These are phyloP conservation scores for Melinaea menophilus DNA, from an alignment of 2,888 invertebrate genomes.

Conservation along the genomic window DNA sequence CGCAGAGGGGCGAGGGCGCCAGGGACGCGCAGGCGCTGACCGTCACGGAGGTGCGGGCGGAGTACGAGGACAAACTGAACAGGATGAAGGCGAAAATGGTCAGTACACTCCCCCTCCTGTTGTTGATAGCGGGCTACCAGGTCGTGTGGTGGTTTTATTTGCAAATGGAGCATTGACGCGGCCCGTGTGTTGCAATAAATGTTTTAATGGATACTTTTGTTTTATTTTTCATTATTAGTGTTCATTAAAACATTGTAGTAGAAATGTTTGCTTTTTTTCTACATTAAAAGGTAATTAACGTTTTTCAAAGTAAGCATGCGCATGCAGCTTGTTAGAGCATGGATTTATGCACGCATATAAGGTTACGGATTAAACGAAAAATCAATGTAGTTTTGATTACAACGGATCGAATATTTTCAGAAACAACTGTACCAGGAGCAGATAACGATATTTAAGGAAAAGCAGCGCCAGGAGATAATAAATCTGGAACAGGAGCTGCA, in stretches of 20 bases:
- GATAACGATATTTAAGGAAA: conserved; percentile 69
- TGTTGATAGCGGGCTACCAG: conserved; percentile 70
- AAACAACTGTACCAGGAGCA: conserved; percentile 81
- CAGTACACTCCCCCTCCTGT: conserved; percentile 74
- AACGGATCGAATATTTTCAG: conserved; percentile 50
- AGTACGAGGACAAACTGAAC: conserved; percentile 86
- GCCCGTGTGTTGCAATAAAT: conserved; percentile 52
- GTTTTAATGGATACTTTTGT: conserved; percentile 62
- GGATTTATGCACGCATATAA: too few species aligned
- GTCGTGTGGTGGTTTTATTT: conserved; percentile 73
- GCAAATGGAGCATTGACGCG: conserved; percentile 54
- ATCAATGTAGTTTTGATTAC: too few species aligned
- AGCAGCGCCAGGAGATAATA: conserved; percentile 74
- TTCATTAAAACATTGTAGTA: conserved; percentile 52
- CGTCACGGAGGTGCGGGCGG: conserved; percentile 77
- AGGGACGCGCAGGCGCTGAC: conserved; percentile 51
- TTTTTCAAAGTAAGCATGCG: conserved; percentile 38
- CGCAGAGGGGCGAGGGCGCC: conserved; percentile 49
- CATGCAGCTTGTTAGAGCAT: conserved; percentile 17
- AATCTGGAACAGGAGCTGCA: conserved; percentile 67
- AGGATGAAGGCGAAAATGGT: conserved; percentile 91
- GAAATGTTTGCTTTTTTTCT: conserved; percentile 27
- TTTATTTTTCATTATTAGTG: conserved; percentile 57
- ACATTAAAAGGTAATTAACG: conserved; percentile 52
- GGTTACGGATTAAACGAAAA: too few species aligned